phyloP scores from a whole-genome alignment of 2,113 vertebrate genomes.

The Chrysemys picta region DNA sequence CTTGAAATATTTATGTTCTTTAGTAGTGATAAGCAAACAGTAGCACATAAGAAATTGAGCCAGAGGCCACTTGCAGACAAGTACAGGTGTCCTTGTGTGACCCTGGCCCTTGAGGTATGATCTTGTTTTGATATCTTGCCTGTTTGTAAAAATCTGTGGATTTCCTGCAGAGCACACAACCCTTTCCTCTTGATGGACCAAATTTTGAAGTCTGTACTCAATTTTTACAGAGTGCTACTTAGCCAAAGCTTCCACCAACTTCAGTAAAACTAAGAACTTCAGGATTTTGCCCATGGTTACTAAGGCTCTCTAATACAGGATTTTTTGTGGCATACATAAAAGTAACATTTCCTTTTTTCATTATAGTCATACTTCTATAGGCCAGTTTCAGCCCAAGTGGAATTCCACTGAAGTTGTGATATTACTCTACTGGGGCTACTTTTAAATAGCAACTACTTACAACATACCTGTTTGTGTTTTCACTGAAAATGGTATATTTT shows the following conservation, averaged over 20 bases:
- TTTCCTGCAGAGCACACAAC: not conserved
- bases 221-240: not conserved
- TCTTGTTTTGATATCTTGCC: constrained; percentile 5
- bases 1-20: not conserved
- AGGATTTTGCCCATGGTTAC: not conserved
- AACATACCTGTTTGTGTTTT: not conserved
- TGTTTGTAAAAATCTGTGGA: not conserved
- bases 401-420: not conserved
- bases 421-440: not conserved
- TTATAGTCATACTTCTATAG: not conserved
- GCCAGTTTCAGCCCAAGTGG: not conserved
- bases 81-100: not conserved
- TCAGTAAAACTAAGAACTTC: not conserved
- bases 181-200: not conserved
- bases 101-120: not conserved
- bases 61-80: not conserved
- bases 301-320: not conserved
- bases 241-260: not conserved
- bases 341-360: not conserved
- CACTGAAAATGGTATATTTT: not conserved
- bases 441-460: not conserved
- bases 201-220: not conserved
- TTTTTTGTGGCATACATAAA: not conserved
- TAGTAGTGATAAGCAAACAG: not conserved
- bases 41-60: not conserved